Percentiles rank a stretch among this genome's conserved stretches.
These are phyloP conservation scores for Tetragonisca angustula DNA, from an alignment of 2,888 invertebrate genomes.

Conservation along the genomic window DNA sequence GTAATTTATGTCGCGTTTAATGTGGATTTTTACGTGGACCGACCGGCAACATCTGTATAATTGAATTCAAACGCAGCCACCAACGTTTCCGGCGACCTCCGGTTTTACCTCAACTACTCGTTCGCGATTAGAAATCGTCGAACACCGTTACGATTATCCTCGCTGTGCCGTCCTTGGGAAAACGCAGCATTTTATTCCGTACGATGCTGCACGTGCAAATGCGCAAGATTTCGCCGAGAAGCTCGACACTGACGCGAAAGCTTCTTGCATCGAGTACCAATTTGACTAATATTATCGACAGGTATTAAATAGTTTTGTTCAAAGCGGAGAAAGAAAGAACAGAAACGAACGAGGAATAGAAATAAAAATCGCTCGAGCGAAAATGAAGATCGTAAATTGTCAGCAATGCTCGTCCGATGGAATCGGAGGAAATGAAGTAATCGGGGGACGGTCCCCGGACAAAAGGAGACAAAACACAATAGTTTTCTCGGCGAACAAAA, in stretches of 20 bases:
- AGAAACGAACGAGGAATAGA: no score
- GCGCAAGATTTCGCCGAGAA: neutral
- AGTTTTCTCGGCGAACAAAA: neutral
- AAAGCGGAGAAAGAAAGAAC: neutral
- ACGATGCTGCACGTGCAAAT: neutral
- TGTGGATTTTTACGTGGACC: constrained; percentile 53
- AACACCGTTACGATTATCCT: constrained; percentile 32
- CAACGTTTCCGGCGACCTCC: constrained; percentile 17
- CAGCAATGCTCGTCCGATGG: neutral
- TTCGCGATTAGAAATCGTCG: constrained; percentile 46
- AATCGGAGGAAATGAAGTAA: neutral
- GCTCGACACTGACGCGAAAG: neutral
- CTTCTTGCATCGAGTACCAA: neutral
- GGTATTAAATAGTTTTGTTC: neutral
- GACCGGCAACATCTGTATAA: constrained; percentile 62
- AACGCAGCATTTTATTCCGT: neutral
- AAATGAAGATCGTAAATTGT: neutral
- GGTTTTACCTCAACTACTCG: constrained; percentile 33
- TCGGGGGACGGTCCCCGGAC: neutral
- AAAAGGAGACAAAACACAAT: neutral
- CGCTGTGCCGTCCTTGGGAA: neutral
- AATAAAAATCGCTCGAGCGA: neutral
- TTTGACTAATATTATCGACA: neutral
- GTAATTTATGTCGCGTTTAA: constrained; percentile 67
- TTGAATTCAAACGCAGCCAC: constrained; percentile 60